Conservation (phyloP, 1,140 invertebrate genomes). For the Mesaphorura yosii region DNA sequence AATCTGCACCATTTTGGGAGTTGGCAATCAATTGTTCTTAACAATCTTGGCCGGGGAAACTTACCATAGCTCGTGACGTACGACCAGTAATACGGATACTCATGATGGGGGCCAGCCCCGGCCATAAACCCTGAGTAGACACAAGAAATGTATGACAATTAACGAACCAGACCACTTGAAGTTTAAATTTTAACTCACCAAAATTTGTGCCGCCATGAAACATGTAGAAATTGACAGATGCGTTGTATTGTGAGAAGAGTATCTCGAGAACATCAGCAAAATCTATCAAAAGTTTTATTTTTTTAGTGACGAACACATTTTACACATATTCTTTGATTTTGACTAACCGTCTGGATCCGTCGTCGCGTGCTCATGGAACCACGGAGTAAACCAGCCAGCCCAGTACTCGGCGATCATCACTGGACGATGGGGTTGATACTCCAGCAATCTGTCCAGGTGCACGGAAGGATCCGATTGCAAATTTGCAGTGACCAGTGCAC, state of each 20-base stretch:
- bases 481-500: conserved; percentile 20
- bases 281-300: conserved; percentile 28
- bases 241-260: conserved; percentile 34
- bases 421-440: conserved; percentile 28
- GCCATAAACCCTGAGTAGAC: too few relatives aligned
- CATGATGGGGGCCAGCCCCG: conserved; percentile 43
- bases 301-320: too few relatives aligned
- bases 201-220: conserved; percentile 45
- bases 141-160: too few relatives aligned
- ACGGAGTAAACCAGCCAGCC: conserved; percentile 38
- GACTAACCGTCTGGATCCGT: too few relatives aligned
- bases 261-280: conserved; percentile 31
- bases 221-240: conserved; percentile 43
- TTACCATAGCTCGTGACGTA: conserved; percentile 47
- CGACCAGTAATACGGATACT: conserved; percentile 33
- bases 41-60: conserved; percentile 28
- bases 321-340: too few relatives aligned
- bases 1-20: too few relatives aligned
- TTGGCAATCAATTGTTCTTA: too few relatives aligned
- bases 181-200: too few relatives aligned
- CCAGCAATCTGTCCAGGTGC: conserved; percentile 7
- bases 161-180: too few relatives aligned
- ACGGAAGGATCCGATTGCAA: conserved; percentile 13
- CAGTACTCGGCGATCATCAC: conserved; percentile 41
- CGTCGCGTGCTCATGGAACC: conserved; percentile 14